Evolutionary conservation across 2,797 vertebrate genomes (phyloP), one percentile per base, ranked within the genome.

Genomic region (Rhabdophis nuchalis): DNA sequence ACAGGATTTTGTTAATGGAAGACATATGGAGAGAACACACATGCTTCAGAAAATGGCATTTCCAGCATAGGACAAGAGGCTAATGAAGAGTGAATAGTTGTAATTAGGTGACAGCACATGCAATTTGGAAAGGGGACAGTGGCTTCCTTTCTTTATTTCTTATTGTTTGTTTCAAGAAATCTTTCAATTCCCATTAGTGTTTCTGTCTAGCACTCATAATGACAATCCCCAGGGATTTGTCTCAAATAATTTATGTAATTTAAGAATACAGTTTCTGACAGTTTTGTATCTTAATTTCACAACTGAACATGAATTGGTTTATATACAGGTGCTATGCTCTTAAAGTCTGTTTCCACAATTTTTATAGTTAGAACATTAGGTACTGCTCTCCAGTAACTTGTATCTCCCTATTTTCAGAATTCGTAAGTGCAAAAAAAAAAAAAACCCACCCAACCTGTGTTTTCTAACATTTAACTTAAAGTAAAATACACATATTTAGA

Each of bases 111-210:
- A 91, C 90, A 92, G 89, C 32, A 25, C 91, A 46, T 92, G 90
- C 61, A 92, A 72, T 36, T 5, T 94, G 88, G 93, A 90, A 90
- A 68, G 95, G 53, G 64, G 52, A 90, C 56, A 89, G 64, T 86
- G 90, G 77, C 93, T 95, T 88, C 87, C 72, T 50, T 93, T 93
- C 56, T 93, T 56, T 89, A 93, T 91, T 93, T 93, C 50, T 89
- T 93, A 89, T 94, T 96, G 89, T 95, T 90, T 93, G 18, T 93
- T 95, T 29, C 89, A 56, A 68, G 52, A 93, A 57, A 87, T 90
- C 58, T 94, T 90, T 93, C 95, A 91, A 68, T 95, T 94, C 86
- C 94, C 89, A 64, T 72, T 92, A 88, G 72, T 92, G 88, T 85
- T 89, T 60, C 86, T 72, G 86, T 87, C 93, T 91, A 88, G 68